Evolutionary conservation across 2,797 vertebrate species (phyloP).

Genomic region (Lepilemur ruficaudatus): DNA sequence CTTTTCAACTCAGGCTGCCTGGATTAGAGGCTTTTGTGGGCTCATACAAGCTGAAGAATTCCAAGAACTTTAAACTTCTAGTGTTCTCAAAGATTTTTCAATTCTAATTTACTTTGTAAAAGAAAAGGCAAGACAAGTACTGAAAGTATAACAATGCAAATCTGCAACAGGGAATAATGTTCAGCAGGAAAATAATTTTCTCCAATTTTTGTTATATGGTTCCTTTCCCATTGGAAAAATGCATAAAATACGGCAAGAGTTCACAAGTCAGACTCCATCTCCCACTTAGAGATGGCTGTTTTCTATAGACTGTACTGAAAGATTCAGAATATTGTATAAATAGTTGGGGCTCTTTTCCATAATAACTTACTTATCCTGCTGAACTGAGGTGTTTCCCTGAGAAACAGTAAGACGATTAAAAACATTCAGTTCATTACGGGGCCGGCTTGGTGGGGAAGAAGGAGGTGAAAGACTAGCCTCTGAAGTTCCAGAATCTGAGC

Average conservation of each 20-base stretch:
- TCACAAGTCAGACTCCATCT: conserved; percentile 45
- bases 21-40: background rate
- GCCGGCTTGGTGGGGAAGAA: conserved; percentile 89
- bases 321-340: conserved; percentile 33
- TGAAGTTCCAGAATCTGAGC: conserved; percentile 90
- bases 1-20: background rate
- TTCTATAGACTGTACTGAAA: conserved; percentile 55
- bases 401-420: conserved; percentile 90
- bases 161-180: conserved; percentile 80
- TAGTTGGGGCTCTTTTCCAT: conserved; percentile 73
- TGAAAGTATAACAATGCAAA: conserved; percentile 27
- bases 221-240: conserved; percentile 65
- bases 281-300: conserved; percentile 55
- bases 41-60: background rate
- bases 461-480: conserved; percentile 90
- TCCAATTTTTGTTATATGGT: conserved; percentile 32
- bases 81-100: conserved; percentile 39
- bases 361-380: conserved; percentile 90
- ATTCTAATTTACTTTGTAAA: conserved; percentile 53
- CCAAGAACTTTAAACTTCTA: conserved; percentile 51
- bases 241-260: conserved; percentile 36
- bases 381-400: conserved; percentile 88
- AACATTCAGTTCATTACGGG: conserved; percentile 91
- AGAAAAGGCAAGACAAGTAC: conserved; percentile 52
- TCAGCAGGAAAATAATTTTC: conserved; percentile 82